Evolutionary conservation across 2,888 invertebrate species (phyloP).

Genomic region (Rhorus exstirpatorius): DNA sequence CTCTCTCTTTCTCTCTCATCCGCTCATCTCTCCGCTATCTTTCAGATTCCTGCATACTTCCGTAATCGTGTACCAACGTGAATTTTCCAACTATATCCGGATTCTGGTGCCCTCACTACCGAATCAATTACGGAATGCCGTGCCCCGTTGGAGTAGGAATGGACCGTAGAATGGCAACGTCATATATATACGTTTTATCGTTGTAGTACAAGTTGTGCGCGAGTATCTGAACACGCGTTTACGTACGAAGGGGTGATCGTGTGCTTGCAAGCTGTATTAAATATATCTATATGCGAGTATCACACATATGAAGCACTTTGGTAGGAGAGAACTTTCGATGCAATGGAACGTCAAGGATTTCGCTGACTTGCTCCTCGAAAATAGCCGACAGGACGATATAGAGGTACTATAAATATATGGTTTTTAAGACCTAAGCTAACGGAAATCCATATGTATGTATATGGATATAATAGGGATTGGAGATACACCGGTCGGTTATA

Average conservation of each 20-base stretch:
- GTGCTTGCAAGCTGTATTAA: not conserved
- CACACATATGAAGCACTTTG: slow-evolving; percentile 10
- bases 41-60: slow-evolving; percentile 55
- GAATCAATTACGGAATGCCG: slow-evolving; percentile 76
- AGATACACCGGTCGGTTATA: slow-evolving; percentile 33
- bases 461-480: too few species aligned
- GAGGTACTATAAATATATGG: too few species aligned
- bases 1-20: slow-evolving; percentile 23
- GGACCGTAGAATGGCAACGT: slow-evolving; percentile 6
- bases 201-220: slow-evolving; percentile 32
- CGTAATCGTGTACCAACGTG: slow-evolving; percentile 44
- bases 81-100: slow-evolving; percentile 60
- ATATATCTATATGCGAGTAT: too few species aligned
- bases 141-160: not conserved
- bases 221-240: slow-evolving; percentile 50
- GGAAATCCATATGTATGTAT: too few species aligned
- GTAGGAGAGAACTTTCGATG: slow-evolving; percentile 29
- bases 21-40: slow-evolving; percentile 49
- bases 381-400: not conserved
- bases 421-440: too few species aligned
- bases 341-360: slow-evolving; percentile 46
- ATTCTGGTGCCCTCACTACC: slow-evolving; percentile 49
- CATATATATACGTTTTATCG: not conserved
- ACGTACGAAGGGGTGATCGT: slow-evolving; percentile 27
- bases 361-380: not conserved